phyloP scores from a whole-genome alignment of 2,888 invertebrate species.

The Alentia gelatinosa region DNA sequence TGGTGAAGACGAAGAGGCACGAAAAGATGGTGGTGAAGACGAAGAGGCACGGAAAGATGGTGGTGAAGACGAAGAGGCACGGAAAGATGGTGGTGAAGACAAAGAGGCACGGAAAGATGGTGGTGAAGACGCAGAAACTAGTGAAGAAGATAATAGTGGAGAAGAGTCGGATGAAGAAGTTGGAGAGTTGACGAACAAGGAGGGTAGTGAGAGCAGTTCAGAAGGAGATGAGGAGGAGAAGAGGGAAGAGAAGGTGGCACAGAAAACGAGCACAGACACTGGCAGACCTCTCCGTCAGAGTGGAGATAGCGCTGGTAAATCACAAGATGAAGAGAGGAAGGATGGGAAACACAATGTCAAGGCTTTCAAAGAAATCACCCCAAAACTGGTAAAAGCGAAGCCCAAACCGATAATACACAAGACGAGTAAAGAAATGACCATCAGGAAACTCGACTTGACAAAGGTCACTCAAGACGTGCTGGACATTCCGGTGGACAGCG shows the following conservation, averaged over 20 bases:
- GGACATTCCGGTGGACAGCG: conserved; percentile 9
- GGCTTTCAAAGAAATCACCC: not conserved
- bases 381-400: not conserved
- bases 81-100: not conserved
- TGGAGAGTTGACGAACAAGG: not conserved
- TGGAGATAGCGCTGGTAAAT: too few species aligned
- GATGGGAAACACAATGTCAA: not conserved
- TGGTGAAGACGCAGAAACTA: not conserved
- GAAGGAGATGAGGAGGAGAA: not conserved
- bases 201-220: not conserved
- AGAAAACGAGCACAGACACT: not conserved
- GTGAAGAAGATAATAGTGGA: not conserved
- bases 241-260: not conserved
- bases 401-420: not conserved
- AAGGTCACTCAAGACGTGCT: not conserved
- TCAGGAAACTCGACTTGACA: conserved; percentile 13
- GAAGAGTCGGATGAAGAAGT: not conserved
- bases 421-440: not conserved
- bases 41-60: not conserved
- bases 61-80: not conserved
- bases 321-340: too few species aligned
- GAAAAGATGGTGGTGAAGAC: not conserved
- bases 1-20: not conserved
- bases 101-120: not conserved
- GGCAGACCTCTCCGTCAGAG: too few species aligned